Evolutionary conservation across 2,113 vertebrate species (phyloP), one percentile per base, ranked within the genome.

Genomic region (Clarias batrachus): DNA sequence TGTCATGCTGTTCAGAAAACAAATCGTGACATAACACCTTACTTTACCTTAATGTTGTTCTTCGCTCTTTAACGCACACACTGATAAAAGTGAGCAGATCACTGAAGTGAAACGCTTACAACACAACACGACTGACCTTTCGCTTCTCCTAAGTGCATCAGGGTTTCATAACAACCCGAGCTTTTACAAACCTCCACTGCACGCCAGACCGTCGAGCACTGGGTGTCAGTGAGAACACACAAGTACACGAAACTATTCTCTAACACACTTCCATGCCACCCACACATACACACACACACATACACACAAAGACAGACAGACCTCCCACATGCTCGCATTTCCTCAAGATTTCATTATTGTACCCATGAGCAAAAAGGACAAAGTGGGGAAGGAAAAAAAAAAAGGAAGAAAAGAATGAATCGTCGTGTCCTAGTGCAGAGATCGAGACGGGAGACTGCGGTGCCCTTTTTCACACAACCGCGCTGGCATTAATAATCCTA

Each of bases 221-320:
- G n/a, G 19, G n/a, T 6, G 63, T 83, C 23, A 71, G 48, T 13
- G 23, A 59, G 56, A 79, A 79, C 81, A 33, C 62, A 82, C 37
- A 19, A 41, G 41, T 41, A 73, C 48, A 63, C 25, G 19, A 8
- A 79, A 33, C 25, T 48, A 48, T 48, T 48, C 48, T 21, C n/a
- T 21, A 79, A 57, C 0, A 13, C 77, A 79, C 77, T 13, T 23
- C 25, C 65, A 83, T 2, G 23, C 65, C 48, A 30, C 65, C n/a
- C 79, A 70, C 70, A 23, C 66, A 76, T 41, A 59, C 77, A 85
- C 62, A 76, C 74, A 83, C 27, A 74, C 33, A 33, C 62, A 76
- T 63, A 83, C 27, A 73, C 77, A 78, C 73, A 70, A 25, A 89
- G 60, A 87, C 81, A 82, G 82, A 81, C 82, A 78, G 48, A 48